A percentile compares a stretch with the other conserved stretches of the same genome.
Conservation (phyloP, 1,140 invertebrate species). For the Phymorhynchus buccinoides region DNA sequence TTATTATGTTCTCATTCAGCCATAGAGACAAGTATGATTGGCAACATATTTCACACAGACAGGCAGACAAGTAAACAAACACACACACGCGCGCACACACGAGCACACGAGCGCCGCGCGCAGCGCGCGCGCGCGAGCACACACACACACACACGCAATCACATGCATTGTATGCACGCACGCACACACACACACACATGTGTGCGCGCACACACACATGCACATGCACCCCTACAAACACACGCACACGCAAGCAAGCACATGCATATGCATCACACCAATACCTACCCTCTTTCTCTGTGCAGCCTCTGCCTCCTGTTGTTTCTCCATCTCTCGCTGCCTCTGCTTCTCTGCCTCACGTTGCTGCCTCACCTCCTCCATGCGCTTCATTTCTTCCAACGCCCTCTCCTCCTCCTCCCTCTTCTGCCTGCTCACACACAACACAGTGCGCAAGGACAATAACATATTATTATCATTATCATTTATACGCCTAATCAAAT, state of each 20-base stretch:
- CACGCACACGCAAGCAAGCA: too few species aligned
- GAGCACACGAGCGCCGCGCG: too few species aligned
- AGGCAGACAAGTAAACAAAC: background rate
- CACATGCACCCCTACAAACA: too few species aligned
- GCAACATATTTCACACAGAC: too few species aligned
- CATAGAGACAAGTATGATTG: too few species aligned
- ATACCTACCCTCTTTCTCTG: constrained; percentile 53
- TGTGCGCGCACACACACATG: too few species aligned
- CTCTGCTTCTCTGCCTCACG: constrained; percentile 50
- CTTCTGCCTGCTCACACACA: background rate
- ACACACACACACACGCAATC: background rate
- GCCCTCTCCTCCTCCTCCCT: constrained; percentile 9
- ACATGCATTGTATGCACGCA: background rate
- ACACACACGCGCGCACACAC: too few species aligned
- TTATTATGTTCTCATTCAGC: too few species aligned
- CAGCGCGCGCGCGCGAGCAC: background rate
- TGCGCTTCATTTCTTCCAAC: constrained; percentile 8
- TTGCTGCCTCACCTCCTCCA: constrained; percentile 25
- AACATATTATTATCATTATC: too few species aligned
- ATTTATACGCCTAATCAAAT: too few species aligned
- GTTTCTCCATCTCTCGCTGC: constrained; percentile 43
- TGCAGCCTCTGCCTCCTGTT: constrained; percentile 43
- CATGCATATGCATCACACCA: too few species aligned
- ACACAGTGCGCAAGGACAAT: too few species aligned
- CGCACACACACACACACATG: background rate